Conservation (phyloP, 1,140 invertebrate genomes). For the Lasioglossum albipes region DNA sequence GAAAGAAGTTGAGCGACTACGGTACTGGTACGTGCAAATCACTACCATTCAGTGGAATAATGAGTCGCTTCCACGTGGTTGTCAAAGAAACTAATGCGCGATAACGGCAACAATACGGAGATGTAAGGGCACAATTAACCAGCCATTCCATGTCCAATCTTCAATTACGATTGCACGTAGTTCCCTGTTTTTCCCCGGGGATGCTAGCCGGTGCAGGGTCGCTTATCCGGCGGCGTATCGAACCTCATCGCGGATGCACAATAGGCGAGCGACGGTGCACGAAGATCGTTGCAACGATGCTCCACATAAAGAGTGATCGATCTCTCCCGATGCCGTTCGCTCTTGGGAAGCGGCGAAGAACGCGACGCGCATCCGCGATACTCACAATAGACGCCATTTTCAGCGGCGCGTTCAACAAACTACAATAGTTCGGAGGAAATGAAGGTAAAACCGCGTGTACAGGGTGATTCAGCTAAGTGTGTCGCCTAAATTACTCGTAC, state of each 20-base stretch:
- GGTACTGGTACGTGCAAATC: background rate
- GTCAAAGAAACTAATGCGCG: constrained; percentile 45
- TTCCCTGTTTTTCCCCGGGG: background rate
- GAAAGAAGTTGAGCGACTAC: background rate
- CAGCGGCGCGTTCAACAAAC: background rate
- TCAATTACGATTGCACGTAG: constrained; percentile 33
- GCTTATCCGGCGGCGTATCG: constrained; percentile 32
- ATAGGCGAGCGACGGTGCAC: constrained; percentile 21
- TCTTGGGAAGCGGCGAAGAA: constrained; percentile 12
- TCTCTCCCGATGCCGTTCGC: constrained; percentile 6
- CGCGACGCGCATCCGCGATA: background rate
- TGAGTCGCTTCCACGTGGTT: background rate
- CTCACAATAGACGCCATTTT: background rate
- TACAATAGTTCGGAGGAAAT: background rate
- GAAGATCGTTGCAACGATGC: constrained; percentile 39
- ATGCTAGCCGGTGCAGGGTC: background rate
- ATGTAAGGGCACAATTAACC: constrained; percentile 34
- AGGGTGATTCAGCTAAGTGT: too few relatives aligned
- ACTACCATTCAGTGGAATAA: background rate
- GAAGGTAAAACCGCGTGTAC: background rate
- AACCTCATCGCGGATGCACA: constrained; percentile 30
- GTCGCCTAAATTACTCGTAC: too few relatives aligned
- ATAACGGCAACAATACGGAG: constrained; percentile 26
- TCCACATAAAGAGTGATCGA: constrained; percentile 45
- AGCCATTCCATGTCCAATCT: constrained; percentile 24